These are phyloP conservation scores for Neelides folsomi DNA, from an alignment of 2,888 invertebrate genomes.

Conservation along the genomic window DNA sequence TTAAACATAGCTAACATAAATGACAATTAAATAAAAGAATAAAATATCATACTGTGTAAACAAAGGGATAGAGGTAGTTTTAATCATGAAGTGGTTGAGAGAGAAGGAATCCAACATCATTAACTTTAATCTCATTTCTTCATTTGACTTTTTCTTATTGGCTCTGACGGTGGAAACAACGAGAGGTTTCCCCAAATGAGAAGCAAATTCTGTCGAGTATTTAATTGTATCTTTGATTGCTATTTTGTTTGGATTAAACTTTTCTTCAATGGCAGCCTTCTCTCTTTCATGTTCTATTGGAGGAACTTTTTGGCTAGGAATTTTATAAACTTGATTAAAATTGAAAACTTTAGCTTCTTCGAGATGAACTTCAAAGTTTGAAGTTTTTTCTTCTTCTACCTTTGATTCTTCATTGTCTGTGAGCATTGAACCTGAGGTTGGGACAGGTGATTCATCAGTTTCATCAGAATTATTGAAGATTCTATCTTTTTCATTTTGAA, in stretches of 20 bases:
- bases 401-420: too few relatives aligned
- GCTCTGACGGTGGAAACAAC: background rate
- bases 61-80: slow-evolving; percentile 21
- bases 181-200: background rate
- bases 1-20: too few relatives aligned
- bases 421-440: too few relatives aligned
- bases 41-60: slow-evolving; percentile 16
- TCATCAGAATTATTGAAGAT: too few relatives aligned
- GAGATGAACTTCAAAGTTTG: too few relatives aligned
- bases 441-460: too few relatives aligned
- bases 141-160: background rate
- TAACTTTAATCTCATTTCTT: background rate
- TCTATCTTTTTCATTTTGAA: too few relatives aligned
- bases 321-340: too few relatives aligned
- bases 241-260: slow-evolving; percentile 21
- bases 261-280: slow-evolving; percentile 2
- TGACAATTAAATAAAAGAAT: too few relatives aligned
- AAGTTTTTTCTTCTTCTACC: too few relatives aligned
- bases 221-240: slow-evolving; percentile 9
- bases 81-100: slow-evolving; percentile 18
- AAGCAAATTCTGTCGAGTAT: slow-evolving; percentile 5
- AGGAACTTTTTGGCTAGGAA: too few relatives aligned
- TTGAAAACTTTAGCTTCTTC: background rate
- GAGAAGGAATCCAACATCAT: slow-evolving; percentile 10
- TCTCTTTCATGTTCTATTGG: too few relatives aligned